These are phyloP conservation scores for Glandiceps talaboti DNA, from an alignment of 53 echinoderm and acorn worm species.

Conservation along the genomic window DNA sequence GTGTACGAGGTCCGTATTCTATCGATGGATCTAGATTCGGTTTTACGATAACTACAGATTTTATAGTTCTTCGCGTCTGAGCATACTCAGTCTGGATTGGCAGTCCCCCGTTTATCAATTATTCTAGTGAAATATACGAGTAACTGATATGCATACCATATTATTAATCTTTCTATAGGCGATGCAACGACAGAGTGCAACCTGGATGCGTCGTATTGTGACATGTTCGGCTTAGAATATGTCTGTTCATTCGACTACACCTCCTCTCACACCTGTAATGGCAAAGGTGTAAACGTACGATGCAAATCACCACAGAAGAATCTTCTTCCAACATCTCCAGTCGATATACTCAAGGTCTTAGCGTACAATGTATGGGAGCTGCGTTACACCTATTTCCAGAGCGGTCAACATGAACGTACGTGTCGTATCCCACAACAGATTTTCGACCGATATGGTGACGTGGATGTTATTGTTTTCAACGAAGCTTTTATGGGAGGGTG, in stretches of 20 bases:
- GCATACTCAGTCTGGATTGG: too few species aligned
- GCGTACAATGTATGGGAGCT: slow-evolving; percentile 85
- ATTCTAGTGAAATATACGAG: too few species aligned
- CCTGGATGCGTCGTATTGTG: slow-evolving; percentile 31
- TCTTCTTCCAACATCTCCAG: slow-evolving; percentile 43
- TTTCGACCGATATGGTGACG: slow-evolving; percentile 45
- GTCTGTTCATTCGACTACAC: slow-evolving; percentile 38
- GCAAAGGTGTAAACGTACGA: slow-evolving; percentile 37
- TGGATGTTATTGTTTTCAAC: slow-evolving; percentile 69
- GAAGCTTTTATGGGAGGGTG: slow-evolving; percentile 93
- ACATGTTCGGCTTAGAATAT: slow-evolving; percentile 55
- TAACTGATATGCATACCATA: too few species aligned
- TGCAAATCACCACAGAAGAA: slow-evolving; percentile 33
- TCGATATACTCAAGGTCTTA: slow-evolving; percentile 43
- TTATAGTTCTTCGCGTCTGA: too few species aligned
- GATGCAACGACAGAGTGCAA: slow-evolving; percentile 47
- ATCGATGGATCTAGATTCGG: too few species aligned
- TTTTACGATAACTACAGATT: too few species aligned
- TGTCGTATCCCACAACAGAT: slow-evolving; percentile 54
- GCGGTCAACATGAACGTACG: slow-evolving; percentile 76
- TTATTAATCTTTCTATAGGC: background rate
- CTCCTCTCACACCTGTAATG: slow-evolving; percentile 9
- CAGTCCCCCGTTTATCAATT: too few species aligned
- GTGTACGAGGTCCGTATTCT: too few species aligned
- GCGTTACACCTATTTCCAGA: slow-evolving; percentile 54